Base-by-base conservation (phyloP, 92 coral and sea anemone species). In the Epizoanthus ramosus region DNA sequence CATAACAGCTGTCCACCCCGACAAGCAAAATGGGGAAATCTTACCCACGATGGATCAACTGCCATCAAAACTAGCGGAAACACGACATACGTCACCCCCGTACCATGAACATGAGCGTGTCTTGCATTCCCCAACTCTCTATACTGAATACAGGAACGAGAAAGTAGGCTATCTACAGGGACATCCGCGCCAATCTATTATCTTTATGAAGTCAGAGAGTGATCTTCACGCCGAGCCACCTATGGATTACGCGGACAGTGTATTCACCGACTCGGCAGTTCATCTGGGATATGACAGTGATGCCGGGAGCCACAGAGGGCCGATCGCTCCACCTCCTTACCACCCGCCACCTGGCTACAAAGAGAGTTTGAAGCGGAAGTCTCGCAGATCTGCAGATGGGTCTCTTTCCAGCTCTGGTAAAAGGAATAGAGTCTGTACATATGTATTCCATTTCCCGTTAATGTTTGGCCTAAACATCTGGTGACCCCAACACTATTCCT, bases 331-430 rank as follows among this genome's bases (percentile, higher is more conserved):
- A 4, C 94, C 94, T 18, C 87, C 89, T 3, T 93, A 91, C 73
- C 75, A 57, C 18, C 87, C 92, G 7, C 98, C 98, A 5, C 98
- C 98, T 23, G 91, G 85, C 63, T 93, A 93, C 81, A 80, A 77
- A 39, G 89, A 85, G 19, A 82, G 85, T 25, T 70, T 80, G 73
- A 81, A 85, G 65, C 83, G 87, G 77, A 89, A 88, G 81, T 87
- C 90, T 6, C 80, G 56, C 73, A 84, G 80, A 73, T 73, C 69
- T 14, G 45, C 66, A 24, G 92, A 80, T 54, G 89, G 75, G 25
- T 80, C 79, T 37, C 25, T 63, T 17, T 67, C 75, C 10, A 66
- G 89, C 50, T 72, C 81, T 50, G 89, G 92, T 89, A 80, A 57
- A n/a, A n/a, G n/a, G n/a, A n/a, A n/a, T n/a, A n/a, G n/a, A n/a